A percentile compares a stretch with the other conserved stretches of the same genome.
These are phyloP conservation scores for Phthorimaea operculella DNA, from an alignment of 1,140 invertebrate species.

Conservation along the genomic window DNA sequence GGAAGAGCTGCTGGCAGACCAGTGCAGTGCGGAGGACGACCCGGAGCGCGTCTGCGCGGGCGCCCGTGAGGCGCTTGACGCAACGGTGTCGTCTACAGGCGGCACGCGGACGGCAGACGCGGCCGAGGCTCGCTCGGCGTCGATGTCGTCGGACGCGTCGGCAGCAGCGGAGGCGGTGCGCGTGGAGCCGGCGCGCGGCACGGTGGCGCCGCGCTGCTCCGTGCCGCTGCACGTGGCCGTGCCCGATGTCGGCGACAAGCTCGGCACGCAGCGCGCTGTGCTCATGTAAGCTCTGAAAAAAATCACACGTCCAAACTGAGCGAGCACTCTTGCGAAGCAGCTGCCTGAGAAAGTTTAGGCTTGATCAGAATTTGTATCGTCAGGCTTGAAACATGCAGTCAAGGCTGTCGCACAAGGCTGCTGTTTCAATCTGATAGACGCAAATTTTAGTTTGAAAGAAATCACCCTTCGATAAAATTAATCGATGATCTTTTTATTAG, in stretches of 20 bases:
- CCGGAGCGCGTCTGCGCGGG: conserved; percentile 12
- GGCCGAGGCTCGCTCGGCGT: not conserved
- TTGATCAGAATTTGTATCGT: no score
- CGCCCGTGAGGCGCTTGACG: conserved; percentile 5
- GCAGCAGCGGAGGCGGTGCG: conserved; percentile 10
- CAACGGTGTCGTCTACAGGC: not conserved
- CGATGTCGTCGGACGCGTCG: not conserved
- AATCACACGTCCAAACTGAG: no score
- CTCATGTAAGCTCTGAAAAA: conserved; percentile 22
- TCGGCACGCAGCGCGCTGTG: conserved; percentile 33
- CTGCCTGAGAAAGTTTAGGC: no score
- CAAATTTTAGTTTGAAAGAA: no score
- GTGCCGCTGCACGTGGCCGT: conserved; percentile 18
- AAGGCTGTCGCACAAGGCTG: no score
- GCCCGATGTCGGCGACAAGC: conserved; percentile 20
- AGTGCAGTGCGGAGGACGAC: conserved; percentile 4
- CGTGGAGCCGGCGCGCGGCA: conserved; percentile 20
- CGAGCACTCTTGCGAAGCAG: no score
- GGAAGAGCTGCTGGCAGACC: conserved; percentile 4
- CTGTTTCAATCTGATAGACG: no score
- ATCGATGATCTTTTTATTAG: conserved; percentile 15
- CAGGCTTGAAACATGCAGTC: no score
- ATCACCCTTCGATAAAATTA: no score
- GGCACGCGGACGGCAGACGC: not conserved
- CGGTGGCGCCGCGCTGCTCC: conserved; percentile 17